phyloP scores from a whole-genome alignment of 92 coral and sea anemone genomes.

The Chrysogorgia sp. region DNA sequence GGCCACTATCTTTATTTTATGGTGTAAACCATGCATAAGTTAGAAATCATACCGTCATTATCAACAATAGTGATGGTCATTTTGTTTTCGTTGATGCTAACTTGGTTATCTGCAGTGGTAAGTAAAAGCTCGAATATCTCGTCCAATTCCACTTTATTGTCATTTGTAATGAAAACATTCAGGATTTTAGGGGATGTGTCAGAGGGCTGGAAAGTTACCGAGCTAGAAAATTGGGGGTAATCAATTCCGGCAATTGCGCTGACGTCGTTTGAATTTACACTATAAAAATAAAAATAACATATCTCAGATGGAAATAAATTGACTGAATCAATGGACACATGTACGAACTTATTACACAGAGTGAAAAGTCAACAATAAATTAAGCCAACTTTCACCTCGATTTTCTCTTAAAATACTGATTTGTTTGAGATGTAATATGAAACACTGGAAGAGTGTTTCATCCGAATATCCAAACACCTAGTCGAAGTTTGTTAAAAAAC shows the following conservation, averaged over 20 bases:
- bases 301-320: not conserved
- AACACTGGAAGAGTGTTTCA: too few relatives aligned
- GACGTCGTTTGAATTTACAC: not conserved
- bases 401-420: too few relatives aligned
- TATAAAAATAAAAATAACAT: not conserved
- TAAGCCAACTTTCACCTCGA: too few relatives aligned
- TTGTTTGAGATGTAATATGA: too few relatives aligned
- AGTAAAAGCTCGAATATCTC: conserved; percentile 6
- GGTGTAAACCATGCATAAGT: too few relatives aligned
- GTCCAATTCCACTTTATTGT: conserved; percentile 10
- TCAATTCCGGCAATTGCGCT: conserved; percentile 2
- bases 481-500: too few relatives aligned
- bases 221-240: not conserved
- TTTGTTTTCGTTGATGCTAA: conserved; percentile 23
- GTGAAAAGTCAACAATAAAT: too few relatives aligned
- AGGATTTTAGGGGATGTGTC: not conserved
- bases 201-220: conserved; percentile 14
- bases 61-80: conserved; percentile 21
- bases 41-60: conserved; percentile 8
- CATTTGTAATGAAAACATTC: not conserved
- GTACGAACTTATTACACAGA: too few relatives aligned
- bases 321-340: not conserved
- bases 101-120: conserved; percentile 28
- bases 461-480: too few relatives aligned
- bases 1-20: too few relatives aligned